Percentiles rank a stretch among this genome's conserved stretches.
Conservation (phyloP, 2,888 invertebrate genomes). For the Cataglyphis albicans region DNA sequence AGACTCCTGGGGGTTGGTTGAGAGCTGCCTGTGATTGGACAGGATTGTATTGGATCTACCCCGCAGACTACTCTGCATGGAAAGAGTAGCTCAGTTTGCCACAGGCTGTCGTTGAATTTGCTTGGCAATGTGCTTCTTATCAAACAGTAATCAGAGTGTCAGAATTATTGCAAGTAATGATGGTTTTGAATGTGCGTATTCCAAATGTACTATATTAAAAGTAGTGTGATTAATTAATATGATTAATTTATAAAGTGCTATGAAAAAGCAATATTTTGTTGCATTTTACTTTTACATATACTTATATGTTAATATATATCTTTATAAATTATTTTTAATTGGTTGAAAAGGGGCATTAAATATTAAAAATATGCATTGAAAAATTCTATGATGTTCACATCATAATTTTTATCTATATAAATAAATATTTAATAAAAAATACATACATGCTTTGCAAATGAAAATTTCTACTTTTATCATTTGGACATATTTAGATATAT, state of each 20-base stretch:
- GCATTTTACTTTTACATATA: not conserved
- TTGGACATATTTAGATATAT: not conserved
- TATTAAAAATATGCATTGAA: not conserved
- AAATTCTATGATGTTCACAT: not conserved
- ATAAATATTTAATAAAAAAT: not conserved
- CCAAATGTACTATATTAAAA: slow-evolving; percentile 18
- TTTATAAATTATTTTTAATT: slow-evolving; percentile 9
- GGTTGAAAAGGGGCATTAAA: not conserved
- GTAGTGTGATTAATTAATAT: not conserved
- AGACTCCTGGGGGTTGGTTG: slow-evolving; percentile 77
- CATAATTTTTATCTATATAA: not conserved
- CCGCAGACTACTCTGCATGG: slow-evolving; percentile 70
- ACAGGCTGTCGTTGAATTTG: slow-evolving; percentile 48
- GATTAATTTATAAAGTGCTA: not conserved
- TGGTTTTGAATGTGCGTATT: slow-evolving; percentile 5
- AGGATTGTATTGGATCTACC: slow-evolving; percentile 69
- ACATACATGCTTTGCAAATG: not conserved
- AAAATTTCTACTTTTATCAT: not conserved
- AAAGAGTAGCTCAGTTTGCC: slow-evolving; percentile 73
- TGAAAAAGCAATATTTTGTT: not conserved
- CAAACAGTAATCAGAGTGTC: slow-evolving; percentile 19
- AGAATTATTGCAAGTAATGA: slow-evolving; percentile 24
- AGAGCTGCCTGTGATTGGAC: slow-evolving; percentile 76
- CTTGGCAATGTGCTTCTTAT: slow-evolving; percentile 36
- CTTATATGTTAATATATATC: not conserved